Conservation (phyloP, 2,797 vertebrate species). For the Halcyon leucocephala region DNA sequence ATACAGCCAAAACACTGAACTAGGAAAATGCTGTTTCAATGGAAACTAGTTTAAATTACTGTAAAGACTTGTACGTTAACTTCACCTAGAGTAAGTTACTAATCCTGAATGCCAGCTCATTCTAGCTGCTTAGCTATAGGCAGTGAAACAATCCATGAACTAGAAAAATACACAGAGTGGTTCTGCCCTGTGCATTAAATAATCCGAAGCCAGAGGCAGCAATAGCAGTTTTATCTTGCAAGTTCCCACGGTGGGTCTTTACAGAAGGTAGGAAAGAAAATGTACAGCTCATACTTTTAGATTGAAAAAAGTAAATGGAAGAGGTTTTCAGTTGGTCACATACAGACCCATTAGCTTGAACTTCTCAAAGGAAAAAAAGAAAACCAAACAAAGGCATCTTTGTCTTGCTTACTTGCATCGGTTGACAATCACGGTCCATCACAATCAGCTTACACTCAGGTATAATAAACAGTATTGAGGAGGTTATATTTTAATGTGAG, state of each 20-base stretch:
- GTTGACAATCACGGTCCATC: conserved; percentile 53
- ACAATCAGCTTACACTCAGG: conserved; percentile 70
- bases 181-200: conserved; percentile 84
- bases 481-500: conserved; percentile 59
- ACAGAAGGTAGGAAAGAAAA: conserved; percentile 33
- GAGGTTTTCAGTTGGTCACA: conserved; percentile 52
- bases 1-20: conserved; percentile 4
- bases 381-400: conserved; percentile 68
- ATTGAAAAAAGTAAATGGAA: conserved; percentile 5
- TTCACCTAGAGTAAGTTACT: conserved; percentile 71
- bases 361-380: conserved; percentile 16
- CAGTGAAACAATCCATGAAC: conserved; percentile 85
- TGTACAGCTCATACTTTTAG: not conserved
- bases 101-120: conserved; percentile 81
- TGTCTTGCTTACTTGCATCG: conserved; percentile 66
- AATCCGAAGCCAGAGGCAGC: conserved; percentile 82
- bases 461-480: conserved; percentile 67
- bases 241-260: conserved; percentile 36
- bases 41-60: conserved; percentile 43
- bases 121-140: conserved; percentile 87
- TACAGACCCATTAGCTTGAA: conserved; percentile 22
- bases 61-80: conserved; percentile 56
- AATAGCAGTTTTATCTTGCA: conserved; percentile 82
- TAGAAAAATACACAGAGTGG: conserved; percentile 87
- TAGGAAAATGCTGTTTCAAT: conserved; percentile 48